phyloP scores from a whole-genome alignment of 2,113 vertebrate species.

The Balaenoptera acutorostrata region DNA sequence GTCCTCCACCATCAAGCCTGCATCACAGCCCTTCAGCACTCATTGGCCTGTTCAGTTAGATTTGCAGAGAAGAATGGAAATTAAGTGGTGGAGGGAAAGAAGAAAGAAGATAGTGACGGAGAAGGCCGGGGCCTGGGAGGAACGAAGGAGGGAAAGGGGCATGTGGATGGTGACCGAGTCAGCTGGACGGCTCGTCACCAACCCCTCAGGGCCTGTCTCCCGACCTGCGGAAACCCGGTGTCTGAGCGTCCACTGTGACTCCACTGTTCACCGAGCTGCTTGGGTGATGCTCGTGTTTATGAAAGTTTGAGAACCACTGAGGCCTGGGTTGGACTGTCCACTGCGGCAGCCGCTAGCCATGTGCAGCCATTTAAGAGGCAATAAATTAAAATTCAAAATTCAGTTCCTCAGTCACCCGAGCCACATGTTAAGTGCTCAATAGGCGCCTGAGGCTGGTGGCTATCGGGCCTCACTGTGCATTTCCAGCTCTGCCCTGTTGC shows the following conservation, averaged over 20 bases:
- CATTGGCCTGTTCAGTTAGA: background rate
- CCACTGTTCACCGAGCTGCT: background rate
- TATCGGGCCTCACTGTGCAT: accelerated
- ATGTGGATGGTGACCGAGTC: background rate
- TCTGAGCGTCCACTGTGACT: background rate
- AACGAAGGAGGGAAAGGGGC: background rate
- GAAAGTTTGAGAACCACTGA: background rate
- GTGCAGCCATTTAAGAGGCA: background rate
- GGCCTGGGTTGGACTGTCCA: background rate
- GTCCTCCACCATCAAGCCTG: background rate
- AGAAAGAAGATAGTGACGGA: background rate
- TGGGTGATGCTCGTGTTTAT: background rate
- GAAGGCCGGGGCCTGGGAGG: background rate
- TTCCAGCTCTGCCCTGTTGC: background rate
- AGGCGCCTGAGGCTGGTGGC: background rate
- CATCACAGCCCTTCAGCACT: background rate
- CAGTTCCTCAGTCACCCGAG: background rate
- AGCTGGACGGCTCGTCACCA: accelerated
- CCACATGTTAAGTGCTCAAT: background rate
- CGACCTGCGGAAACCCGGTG: accelerated
- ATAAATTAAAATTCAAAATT: background rate
- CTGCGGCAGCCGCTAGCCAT: background rate
- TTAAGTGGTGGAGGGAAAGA: background rate
- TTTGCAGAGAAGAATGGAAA: background rate
- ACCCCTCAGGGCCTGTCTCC: background rate